Base-by-base conservation (phyloP, 2,113 vertebrate genomes). In the Gymnocephalus cernua region DNA sequence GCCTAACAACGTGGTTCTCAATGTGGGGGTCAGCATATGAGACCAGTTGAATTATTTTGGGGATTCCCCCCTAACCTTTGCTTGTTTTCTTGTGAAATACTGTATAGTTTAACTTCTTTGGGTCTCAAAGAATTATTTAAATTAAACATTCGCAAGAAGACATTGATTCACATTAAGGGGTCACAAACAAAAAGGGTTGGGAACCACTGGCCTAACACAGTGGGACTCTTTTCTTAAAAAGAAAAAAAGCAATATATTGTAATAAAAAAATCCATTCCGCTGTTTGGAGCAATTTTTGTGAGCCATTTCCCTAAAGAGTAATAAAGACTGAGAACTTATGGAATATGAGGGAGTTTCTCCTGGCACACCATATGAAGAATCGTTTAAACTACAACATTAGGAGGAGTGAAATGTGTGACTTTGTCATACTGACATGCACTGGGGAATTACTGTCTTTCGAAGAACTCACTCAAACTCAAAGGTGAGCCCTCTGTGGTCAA, bases 291-390 rank as follows among this genome's bases (percentile, higher is more conserved):
- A 56, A 61, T 87, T 90, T 90, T 82, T 75, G 44, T 47, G 29
- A 84, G 73, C 41, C 25, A 59, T 84, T 74, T 81, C 82, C 65
- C 79, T 29, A 16, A 59, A 80, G 66, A 72, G 76, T 41, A n/a
- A 8, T 41, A 58, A 74, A 29, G 74, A 72, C 27, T 48, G 61
- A 75, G 29, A 59, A 53, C 50, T 29, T 74, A 64, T 53, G 63
- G 61, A 79, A 74, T 68, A 80, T 75, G 35, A 68, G 64, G 77
- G 83, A 44, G 82, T 69, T 85, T 80, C 58, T 64, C 15, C 44
- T 85, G 83, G 69, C 80, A 70, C 54, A 41, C 35, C 29, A 54
- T 44, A 45, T 13, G 45, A 45, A 67, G 15, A 61, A 77, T n/a
- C 54, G 66, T 23, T 64, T 11, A 56, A 80, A 78, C 25, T 72